These are phyloP conservation scores for Ischnura elegans DNA, from an alignment of 2,888 invertebrate genomes.

Conservation along the genomic window DNA sequence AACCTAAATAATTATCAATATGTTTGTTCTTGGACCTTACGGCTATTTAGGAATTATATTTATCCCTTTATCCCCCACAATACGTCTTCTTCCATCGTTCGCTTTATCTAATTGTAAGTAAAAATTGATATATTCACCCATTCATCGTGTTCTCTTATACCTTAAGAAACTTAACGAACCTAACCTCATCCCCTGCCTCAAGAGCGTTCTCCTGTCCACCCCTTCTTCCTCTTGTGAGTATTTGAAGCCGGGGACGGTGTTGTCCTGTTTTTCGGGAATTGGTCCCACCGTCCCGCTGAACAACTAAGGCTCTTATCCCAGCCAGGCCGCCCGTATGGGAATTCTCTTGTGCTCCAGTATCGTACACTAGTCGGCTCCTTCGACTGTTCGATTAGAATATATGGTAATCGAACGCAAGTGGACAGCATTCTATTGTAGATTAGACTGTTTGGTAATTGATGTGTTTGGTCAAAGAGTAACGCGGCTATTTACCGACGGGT, in stretches of 20 bases:
- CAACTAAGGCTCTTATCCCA: neutral
- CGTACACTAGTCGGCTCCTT: too few relatives aligned
- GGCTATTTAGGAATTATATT: too few relatives aligned
- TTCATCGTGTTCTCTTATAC: neutral
- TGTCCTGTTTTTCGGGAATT: slow-evolving; percentile 52
- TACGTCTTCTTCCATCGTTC: neutral
- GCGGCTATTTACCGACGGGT: too few relatives aligned
- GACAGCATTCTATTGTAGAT: too few relatives aligned
- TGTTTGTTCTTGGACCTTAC: too few relatives aligned
- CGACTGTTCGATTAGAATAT: too few relatives aligned
- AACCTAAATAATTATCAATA: too few relatives aligned
- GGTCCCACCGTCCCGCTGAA: neutral
- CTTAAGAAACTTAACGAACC: neutral
- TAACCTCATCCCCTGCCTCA: neutral
- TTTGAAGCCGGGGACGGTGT: slow-evolving; percentile 6
- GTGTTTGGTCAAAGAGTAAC: too few relatives aligned
- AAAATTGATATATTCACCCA: neutral
- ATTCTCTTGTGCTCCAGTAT: neutral
- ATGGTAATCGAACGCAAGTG: too few relatives aligned
- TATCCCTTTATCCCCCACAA: neutral
- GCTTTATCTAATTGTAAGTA: neutral
- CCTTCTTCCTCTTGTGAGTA: too few relatives aligned
- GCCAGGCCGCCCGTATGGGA: too few relatives aligned
- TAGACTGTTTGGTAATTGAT: too few relatives aligned
- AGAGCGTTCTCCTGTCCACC: neutral